Conservation (phyloP, 2,113 vertebrate species). For the Syngnathoides biaculeatus region DNA sequence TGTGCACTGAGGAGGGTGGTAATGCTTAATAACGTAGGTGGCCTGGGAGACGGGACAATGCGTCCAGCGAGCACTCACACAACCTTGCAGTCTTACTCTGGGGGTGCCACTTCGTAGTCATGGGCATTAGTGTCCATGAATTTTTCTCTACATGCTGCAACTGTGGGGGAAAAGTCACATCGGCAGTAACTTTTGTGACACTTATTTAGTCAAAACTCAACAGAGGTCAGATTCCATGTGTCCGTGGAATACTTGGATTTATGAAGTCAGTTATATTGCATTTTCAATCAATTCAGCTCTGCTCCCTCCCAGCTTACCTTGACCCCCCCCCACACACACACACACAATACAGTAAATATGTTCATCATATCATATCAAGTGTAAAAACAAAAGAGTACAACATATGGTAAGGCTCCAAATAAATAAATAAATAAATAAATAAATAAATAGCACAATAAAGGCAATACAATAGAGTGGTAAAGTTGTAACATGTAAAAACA, state of each 20-base stretch:
- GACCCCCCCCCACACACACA: too few species aligned
- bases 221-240: background rate
- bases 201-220: background rate
- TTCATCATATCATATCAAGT: too few species aligned
- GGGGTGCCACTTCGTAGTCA: conserved; percentile 93
- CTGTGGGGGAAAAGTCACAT: conserved; percentile 53
- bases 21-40: conserved; percentile 24
- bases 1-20: conserved; percentile 21
- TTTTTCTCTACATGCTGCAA: conserved; percentile 95
- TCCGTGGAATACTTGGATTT: background rate
- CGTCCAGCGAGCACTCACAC: conserved; percentile 67
- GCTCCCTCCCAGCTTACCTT: too few species aligned
- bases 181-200: background rate
- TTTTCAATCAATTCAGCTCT: too few species aligned
- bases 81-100: conserved; percentile 91
- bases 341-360: too few species aligned
- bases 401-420: too few species aligned
- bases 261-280: too few species aligned
- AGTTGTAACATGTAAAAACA: too few species aligned
- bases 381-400: too few species aligned
- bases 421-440: too few species aligned
- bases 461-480: too few species aligned
- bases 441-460: too few species aligned
- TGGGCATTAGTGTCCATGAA: conserved; percentile 81
- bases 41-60: conserved; percentile 10